Evolutionary conservation across 2,113 vertebrate genomes (phyloP), one percentile per base, ranked within the genome.

Genomic region (Bothrops jararaca): DNA sequence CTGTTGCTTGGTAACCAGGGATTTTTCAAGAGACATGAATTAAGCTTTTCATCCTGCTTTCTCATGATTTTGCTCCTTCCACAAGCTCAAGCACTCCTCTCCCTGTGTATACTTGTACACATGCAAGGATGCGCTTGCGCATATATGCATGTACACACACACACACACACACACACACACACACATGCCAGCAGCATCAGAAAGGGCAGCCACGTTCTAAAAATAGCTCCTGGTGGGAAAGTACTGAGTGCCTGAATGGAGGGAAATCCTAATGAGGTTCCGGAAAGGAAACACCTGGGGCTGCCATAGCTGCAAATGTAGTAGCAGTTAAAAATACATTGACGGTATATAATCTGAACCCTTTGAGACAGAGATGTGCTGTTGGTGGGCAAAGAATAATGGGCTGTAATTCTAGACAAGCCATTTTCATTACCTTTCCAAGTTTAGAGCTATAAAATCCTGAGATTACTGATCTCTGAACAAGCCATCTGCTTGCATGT

Each of bases 251-350:
- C 58, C 50, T 93, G 91, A 93, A 92, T 57, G 48, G 88, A 92
- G 93, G 93, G 91, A 92, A 92, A 93, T 90, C 93, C 91, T 93
- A 57, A 87, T 42, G 52, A 74, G 88, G 39, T 53, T 93, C 57
- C 29, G 26, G 74, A 48, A 56, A 93, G 93, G 93, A 93, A 93
- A 90, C 91, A 93, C 91, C 93, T 92, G 88, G 69, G 90, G 20
- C 93, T 92, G 39, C 85, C 50, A 56, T 56, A 20, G 88, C 88
- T 74, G 45, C 39, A 45, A 74, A 45, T 87, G 45, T 50, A 86
- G 85, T 26, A 13, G 29, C 29, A 88, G 34, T 57, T 90, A 93
- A 93, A 93, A 93, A 86, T 90, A 93, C 24, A 34, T 12, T 1
- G 5, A 53, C 42, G 20, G 13, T 90, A 42, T 39, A 86, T 29